Conservation (phyloP, 2,113 vertebrate species). For the Centropus unirufus region DNA sequence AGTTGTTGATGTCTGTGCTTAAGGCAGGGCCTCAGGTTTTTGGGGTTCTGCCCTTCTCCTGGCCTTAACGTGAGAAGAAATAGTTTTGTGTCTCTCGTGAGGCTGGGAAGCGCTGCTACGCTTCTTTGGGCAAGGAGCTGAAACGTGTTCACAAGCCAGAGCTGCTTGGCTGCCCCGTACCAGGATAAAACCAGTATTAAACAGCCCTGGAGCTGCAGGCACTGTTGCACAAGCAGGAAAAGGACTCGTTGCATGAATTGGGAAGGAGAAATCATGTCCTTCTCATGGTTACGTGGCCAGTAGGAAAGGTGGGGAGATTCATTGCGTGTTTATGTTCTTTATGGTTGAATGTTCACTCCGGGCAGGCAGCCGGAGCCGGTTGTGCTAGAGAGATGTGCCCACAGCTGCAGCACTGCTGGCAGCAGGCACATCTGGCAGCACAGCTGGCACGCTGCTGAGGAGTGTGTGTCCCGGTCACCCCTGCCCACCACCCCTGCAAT, state of each 20-base stretch:
- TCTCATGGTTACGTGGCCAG: accelerated
- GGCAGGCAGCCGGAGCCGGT: not conserved
- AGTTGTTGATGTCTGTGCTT: not conserved
- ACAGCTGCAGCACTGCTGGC: not conserved
- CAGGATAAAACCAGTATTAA: not conserved
- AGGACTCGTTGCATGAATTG: not conserved
- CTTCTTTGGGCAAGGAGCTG: not conserved
- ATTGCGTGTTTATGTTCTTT: not conserved
- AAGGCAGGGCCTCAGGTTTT: accelerated
- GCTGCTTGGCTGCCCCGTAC: not conserved
- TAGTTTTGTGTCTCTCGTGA: not conserved
- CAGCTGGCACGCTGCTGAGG: accelerated
- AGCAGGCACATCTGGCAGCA: not conserved
- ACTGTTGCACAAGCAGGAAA: not conserved
- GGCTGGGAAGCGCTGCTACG: not conserved
- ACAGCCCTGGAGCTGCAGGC: accelerated
- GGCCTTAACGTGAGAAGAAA: not conserved
- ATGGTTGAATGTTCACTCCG: not conserved
- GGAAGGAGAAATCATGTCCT: not conserved
- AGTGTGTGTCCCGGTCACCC: accelerated
- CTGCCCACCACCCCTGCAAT: accelerated
- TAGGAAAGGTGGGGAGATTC: not conserved
- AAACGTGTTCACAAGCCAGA: accelerated
- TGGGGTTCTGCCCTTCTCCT: not conserved
- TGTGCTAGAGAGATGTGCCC: not conserved